These are phyloP conservation scores for Diploscapter pachys DNA, from an alignment of 1,140 invertebrate genomes.

Conservation along the genomic window DNA sequence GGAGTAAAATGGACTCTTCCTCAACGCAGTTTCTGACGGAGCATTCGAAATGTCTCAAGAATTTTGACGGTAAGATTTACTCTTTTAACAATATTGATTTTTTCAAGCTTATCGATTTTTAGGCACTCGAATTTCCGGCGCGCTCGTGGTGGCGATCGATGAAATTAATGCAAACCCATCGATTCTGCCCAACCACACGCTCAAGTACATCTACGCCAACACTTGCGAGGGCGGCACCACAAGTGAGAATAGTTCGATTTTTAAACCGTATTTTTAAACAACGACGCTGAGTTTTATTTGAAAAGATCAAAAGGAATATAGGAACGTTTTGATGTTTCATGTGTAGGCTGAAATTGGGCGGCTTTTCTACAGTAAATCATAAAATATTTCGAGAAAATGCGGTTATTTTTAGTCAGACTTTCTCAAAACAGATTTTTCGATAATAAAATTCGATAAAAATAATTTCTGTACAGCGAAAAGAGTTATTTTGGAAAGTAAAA, in stretches of 20 bases:
- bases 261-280: neutral
- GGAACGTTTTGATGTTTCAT: too few species aligned
- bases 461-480: neutral
- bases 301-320: too few species aligned
- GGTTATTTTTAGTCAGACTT: neutral
- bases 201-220: constrained; percentile 80
- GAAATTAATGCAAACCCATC: constrained; percentile 75
- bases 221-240: constrained; percentile 81
- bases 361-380: too few species aligned
- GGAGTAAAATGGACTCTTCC: constrained; percentile 11
- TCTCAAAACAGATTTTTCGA: constrained; percentile 10
- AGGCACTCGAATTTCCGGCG: constrained; percentile 84
- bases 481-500: constrained; percentile 15
- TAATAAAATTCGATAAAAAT: constrained; percentile 7
- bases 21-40: constrained; percentile 5
- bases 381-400: neutral
- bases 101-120: constrained; percentile 72
- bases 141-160: constrained; percentile 75
- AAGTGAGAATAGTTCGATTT: constrained; percentile 40
- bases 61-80: constrained; percentile 78
- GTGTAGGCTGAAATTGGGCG: too few species aligned
- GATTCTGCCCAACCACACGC: constrained; percentile 75
- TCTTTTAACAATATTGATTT: constrained; percentile 69
- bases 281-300: neutral
- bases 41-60: constrained; percentile 75